Conservation (phyloP, 2,113 vertebrate species). For the Setophaga petechia region DNA sequence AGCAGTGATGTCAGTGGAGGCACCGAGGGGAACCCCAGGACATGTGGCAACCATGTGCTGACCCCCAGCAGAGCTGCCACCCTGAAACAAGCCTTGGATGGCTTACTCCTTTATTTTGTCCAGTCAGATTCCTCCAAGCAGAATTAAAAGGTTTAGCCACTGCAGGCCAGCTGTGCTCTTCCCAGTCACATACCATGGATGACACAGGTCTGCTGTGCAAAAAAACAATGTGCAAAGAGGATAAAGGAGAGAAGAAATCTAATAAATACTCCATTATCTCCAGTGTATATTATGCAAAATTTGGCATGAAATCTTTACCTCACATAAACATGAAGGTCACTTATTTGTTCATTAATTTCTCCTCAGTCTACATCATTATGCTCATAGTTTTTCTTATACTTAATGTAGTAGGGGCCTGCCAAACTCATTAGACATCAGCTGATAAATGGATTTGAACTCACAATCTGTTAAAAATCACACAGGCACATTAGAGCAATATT, state of each 20-base stretch:
- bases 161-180: background rate
- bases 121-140: background rate
- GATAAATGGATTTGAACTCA: slow-evolving; percentile 73
- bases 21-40: background rate
- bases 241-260: background rate
- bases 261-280: slow-evolving; percentile 49
- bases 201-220: background rate
- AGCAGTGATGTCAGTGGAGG: background rate
- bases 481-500: slow-evolving; percentile 57
- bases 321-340: slow-evolving; percentile 59
- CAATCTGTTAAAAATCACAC: slow-evolving; percentile 71
- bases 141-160: background rate
- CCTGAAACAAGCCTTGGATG: background rate
- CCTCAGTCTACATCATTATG: slow-evolving; percentile 51
- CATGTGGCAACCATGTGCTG: background rate
- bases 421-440: slow-evolving; percentile 72
- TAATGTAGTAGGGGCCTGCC: slow-evolving; percentile 33
- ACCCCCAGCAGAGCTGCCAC: background rate
- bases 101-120: background rate
- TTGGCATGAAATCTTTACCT: slow-evolving; percentile 63
- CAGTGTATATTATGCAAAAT: slow-evolving; percentile 35
- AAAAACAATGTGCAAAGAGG: background rate
- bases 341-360: slow-evolving; percentile 72
- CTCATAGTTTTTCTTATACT: slow-evolving; percentile 58
- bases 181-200: background rate